Evolutionary conservation across 2,797 vertebrate genomes (phyloP), one percentile per base, ranked within the genome.

Genomic region (Arctocebus calabarensis): DNA sequence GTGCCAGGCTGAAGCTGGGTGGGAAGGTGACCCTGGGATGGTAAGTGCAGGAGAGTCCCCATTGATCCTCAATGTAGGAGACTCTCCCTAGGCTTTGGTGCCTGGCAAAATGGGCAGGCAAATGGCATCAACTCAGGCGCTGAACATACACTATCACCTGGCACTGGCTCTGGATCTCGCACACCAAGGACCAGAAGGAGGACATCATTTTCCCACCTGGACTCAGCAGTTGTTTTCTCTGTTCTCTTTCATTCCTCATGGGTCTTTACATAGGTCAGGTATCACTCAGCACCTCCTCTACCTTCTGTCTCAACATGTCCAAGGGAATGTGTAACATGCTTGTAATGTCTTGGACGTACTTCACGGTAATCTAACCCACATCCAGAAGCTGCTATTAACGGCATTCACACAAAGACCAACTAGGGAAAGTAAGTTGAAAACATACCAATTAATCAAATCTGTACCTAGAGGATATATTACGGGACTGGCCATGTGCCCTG

Each of bases 291-390:
- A 37, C 57, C 37, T 40, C 57, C 13, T 88, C 92, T 59, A 52
- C 17, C 78, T 95, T 93, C 55, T 74, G 61, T 52, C 81, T 86
- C 94, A 61, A 77, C 14, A 57, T 19, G 64, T 61, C 32, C 78
- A 84, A 37, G n/a, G 32, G 12, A 79, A 87, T 19, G 73, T 8
- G 45, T 9, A 84, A 88, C 78, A 84, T 57, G 52, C 62, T 77
- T 55, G 52, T 37, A 7, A 40, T 40, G 75, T 40, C 75, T 43
- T 62, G 11, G 61, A n/a, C 68, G 57, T 40, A 74, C 25, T 81
- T 48, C 22, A 66, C 8, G 40, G 64, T 29, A 27, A 62, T 32
- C n/a, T 74, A 62, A 59, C 32, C 45, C 71, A 4, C 23, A 81
- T 17, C 52, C 43, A 71, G 37, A 82, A 79, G 48, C 52, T 55